Conservation (phyloP, 2,113 vertebrate genomes). For the Rhegmatorhina hoffmannsi region DNA sequence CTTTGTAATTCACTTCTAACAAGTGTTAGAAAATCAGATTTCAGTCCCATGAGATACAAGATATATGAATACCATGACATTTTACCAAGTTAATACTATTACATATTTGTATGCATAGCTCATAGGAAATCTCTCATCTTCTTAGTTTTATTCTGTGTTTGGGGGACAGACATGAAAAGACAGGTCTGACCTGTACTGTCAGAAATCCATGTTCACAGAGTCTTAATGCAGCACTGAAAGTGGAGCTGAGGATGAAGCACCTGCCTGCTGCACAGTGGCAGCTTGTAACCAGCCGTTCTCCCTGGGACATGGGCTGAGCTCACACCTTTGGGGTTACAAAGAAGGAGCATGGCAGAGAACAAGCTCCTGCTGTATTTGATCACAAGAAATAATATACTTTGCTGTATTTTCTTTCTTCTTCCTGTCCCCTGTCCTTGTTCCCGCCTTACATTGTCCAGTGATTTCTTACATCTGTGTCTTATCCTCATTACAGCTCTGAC, state of each 20-base stretch:
- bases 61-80: constrained; percentile 38
- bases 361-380: not conserved
- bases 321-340: not conserved
- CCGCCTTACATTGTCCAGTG: not conserved
- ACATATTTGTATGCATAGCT: constrained; percentile 16
- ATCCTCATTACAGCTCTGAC: not conserved
- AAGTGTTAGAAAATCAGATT: constrained; percentile 71
- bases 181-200: constrained; percentile 43
- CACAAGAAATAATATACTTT: not conserved
- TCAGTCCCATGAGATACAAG: constrained; percentile 44
- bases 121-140: constrained; percentile 30
- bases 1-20: constrained; percentile 73
- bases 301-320: not conserved
- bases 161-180: constrained; percentile 48
- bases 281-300: not conserved
- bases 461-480: not conserved
- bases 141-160: constrained; percentile 17
- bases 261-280: constrained; percentile 3
- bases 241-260: constrained; percentile 7
- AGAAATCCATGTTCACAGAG: constrained; percentile 18
- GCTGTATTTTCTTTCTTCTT: not conserved
- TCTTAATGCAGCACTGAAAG: constrained; percentile 37
- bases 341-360: not conserved
- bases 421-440: not conserved
- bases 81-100: constrained; percentile 56